Evolutionary conservation across 2,113 vertebrate species (phyloP).

Genomic region (Notothenia coriiceps): DNA sequence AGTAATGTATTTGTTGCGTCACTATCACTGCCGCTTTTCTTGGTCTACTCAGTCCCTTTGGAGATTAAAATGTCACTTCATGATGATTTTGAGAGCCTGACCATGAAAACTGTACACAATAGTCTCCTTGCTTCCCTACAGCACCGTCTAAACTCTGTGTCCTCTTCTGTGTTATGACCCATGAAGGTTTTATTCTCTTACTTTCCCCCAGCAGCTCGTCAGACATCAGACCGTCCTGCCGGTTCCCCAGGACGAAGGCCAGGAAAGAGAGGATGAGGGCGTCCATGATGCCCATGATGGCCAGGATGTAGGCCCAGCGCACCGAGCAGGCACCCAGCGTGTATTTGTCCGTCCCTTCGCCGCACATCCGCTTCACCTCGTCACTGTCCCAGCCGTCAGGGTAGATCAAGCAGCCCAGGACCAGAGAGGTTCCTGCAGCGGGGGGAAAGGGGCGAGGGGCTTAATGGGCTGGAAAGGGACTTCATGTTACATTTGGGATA

Average conservation of each 20-base stretch:
- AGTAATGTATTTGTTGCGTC: not conserved
- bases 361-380: conserved; percentile 98
- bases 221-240: conserved; percentile 97
- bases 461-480: not conserved
- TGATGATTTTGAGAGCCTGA: not conserved
- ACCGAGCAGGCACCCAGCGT: conserved; percentile 93
- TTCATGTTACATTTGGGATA: not conserved
- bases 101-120: not conserved
- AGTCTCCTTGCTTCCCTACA: too few species aligned
- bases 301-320: conserved; percentile 94
- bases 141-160: too few species aligned
- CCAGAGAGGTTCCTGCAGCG: conserved; percentile 91
- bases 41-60: not conserved
- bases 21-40: not conserved
- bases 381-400: conserved; percentile 99
- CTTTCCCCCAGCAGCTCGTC: conserved; percentile 98
- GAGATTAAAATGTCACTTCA: not conserved
- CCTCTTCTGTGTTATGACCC: not conserved
- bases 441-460: conserved; percentile 30
- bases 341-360: conserved; percentile 99
- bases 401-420: conserved; percentile 99
- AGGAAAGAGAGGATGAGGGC: conserved; percentile 88
- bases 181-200: conserved; percentile 78
- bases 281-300: conserved; percentile 99
- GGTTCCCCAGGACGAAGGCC: conserved; percentile 91